Percentiles rank a stretch among this genome's conserved stretches.
These are phyloP conservation scores for Centruroides sculpturatus DNA, from an alignment of 1,140 invertebrate genomes.

Conservation along the genomic window DNA sequence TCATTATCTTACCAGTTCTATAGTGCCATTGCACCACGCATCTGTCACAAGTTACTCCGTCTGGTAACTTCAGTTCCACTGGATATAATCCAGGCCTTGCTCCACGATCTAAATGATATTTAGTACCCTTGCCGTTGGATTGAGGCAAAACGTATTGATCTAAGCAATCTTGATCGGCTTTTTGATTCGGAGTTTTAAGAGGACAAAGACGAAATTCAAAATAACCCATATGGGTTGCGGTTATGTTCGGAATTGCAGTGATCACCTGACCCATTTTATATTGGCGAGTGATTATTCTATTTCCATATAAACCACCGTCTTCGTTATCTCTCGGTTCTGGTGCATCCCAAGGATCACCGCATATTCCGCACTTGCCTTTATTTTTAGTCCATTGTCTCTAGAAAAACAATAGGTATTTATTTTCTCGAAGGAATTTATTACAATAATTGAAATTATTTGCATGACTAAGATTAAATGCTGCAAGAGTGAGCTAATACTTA, in stretches of 20 bases:
- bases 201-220: conserved; percentile 42
- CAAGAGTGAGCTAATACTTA: conserved; percentile 23
- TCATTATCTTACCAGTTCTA: background rate
- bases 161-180: conserved; percentile 45
- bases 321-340: conserved; percentile 42
- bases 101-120: conserved; percentile 5
- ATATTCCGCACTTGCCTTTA: conserved; percentile 71
- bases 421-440: no score
- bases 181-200: conserved; percentile 26
- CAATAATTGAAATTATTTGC: no score
- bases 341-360: conserved; percentile 49
- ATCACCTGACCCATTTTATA: conserved; percentile 30
- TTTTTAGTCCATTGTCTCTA: conserved; percentile 26
- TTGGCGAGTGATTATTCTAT: conserved; percentile 35
- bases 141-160: conserved; percentile 32
- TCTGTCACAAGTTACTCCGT: conserved; percentile 20
- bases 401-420: background rate
- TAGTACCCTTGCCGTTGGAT: conserved; percentile 29
- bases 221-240: conserved; percentile 38
- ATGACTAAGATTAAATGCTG: no score
- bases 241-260: conserved; percentile 30
- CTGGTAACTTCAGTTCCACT: conserved; percentile 17
- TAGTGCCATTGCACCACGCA: conserved; percentile 26
- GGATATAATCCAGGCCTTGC: background rate
- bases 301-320: conserved; percentile 43